A percentile compares a stretch with the other conserved stretches of the same genome.
Conservation (phyloP, 2,888 invertebrate genomes). For the Volucella bombylans region DNA sequence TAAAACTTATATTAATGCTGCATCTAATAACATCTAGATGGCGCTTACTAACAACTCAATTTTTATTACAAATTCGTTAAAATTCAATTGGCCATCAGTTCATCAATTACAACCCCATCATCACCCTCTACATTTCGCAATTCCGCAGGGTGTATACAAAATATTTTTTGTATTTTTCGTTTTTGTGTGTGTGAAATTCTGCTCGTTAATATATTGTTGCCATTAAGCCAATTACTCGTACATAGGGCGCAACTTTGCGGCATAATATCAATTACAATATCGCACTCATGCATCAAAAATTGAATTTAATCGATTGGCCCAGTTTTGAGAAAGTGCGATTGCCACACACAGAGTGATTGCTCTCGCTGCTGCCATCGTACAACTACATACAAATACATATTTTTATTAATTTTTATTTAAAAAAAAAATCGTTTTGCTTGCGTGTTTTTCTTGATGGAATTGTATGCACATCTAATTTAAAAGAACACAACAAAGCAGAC, state of each 20-base stretch:
- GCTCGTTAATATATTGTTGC: background rate
- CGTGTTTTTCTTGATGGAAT: slow-evolving; percentile 13
- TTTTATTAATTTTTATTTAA: background rate
- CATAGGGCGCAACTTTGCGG: slow-evolving; percentile 19
- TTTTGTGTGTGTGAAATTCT: background rate
- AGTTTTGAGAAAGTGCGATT: slow-evolving; percentile 32
- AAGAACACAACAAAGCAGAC: slow-evolving; percentile 1
- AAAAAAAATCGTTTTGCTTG: slow-evolving; percentile 15
- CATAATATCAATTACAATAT: slow-evolving; percentile 54
- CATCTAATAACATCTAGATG: slow-evolving; percentile 40
- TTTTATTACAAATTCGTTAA: background rate
- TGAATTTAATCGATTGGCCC: slow-evolving; percentile 62
- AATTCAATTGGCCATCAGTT: slow-evolving; percentile 24
- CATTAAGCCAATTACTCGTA: slow-evolving; percentile 37
- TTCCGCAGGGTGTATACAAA: background rate
- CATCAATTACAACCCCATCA: background rate
- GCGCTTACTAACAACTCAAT: slow-evolving; percentile 25
- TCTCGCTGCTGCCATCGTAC: background rate
- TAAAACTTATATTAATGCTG: background rate
- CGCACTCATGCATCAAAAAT: slow-evolving; percentile 42
- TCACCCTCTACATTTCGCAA: background rate
- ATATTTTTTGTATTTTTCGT: slow-evolving; percentile 21
- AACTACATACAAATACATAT: background rate
- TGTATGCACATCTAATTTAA: slow-evolving; percentile 14
- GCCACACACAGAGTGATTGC: slow-evolving; percentile 32